A percentile compares a stretch with the other conserved stretches of the same genome.
These are phyloP conservation scores for Eptatretus burgeri DNA, from an alignment of 2,113 vertebrate genomes.

Conservation along the genomic window DNA sequence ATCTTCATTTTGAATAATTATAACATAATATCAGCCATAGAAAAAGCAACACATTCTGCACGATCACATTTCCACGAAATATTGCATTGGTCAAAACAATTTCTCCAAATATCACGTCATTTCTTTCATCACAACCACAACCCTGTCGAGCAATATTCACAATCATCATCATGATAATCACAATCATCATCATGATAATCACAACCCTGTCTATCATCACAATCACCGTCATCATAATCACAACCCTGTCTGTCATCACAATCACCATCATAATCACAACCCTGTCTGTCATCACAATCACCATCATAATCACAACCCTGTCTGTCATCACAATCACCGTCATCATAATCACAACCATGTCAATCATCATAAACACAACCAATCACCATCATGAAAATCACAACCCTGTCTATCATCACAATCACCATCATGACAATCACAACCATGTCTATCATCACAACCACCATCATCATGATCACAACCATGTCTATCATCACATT, in stretches of 20 bases:
- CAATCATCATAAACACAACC: background rate
- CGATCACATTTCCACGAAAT: background rate
- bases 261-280: too few species aligned
- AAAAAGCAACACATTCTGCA: background rate
- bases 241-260: too few species aligned
- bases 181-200: too few species aligned
- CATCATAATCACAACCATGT: too few species aligned
- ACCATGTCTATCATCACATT: background rate
- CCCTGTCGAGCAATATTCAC: background rate
- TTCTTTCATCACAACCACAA: background rate
- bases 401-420: background rate
- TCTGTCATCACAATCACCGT: too few species aligned
- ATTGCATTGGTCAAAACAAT: background rate
- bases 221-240: too few species aligned
- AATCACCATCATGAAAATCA: background rate
- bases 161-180: background rate
- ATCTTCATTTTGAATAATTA: background rate
- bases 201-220: too few species aligned
- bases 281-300: too few species aligned
- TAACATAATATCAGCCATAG: background rate
- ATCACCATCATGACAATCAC: background rate
- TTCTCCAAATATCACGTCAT: background rate
- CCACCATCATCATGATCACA: background rate
- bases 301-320: too few species aligned
- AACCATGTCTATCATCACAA: background rate